Evolutionary conservation across 2,113 vertebrate species (phyloP).

Genomic region (Corythaixoides concolor): DNA sequence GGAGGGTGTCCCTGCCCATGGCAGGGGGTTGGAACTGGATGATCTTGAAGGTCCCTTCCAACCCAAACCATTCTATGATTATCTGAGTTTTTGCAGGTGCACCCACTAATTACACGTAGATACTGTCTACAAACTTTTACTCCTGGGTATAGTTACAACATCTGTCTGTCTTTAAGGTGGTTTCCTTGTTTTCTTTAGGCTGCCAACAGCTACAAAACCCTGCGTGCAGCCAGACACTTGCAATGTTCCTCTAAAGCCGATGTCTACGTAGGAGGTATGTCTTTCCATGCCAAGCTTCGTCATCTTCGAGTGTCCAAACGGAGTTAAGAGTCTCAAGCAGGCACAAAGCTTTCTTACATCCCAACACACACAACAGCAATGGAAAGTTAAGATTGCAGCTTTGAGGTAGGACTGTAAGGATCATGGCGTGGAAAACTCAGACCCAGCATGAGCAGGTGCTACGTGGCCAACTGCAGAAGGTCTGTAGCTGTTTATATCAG

Average conservation of each 20-base stretch:
- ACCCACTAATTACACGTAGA: background rate
- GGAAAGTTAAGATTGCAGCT: background rate
- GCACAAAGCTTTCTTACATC: background rate
- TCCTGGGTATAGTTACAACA: background rate
- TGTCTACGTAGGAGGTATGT: accelerated
- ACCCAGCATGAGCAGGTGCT: background rate
- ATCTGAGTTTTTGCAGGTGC: background rate
- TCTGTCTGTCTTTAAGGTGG: background rate
- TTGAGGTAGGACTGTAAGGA: background rate
- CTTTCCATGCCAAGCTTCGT: background rate
- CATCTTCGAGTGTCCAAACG: no score
- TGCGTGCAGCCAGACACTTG: background rate
- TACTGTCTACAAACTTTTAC: background rate
- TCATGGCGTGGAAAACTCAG: background rate
- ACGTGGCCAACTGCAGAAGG: accelerated
- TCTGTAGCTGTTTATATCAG: background rate
- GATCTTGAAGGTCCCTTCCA: no score
- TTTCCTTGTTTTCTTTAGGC: background rate
- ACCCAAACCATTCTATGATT: no score
- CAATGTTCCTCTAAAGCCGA: background rate
- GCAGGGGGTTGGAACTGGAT: no score
- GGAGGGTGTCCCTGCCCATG: no score
- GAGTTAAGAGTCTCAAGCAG: background rate
- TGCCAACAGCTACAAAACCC: background rate
- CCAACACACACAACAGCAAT: no score